Conservation (phyloP, 2,888 invertebrate species). For the Ligdia adustata region DNA sequence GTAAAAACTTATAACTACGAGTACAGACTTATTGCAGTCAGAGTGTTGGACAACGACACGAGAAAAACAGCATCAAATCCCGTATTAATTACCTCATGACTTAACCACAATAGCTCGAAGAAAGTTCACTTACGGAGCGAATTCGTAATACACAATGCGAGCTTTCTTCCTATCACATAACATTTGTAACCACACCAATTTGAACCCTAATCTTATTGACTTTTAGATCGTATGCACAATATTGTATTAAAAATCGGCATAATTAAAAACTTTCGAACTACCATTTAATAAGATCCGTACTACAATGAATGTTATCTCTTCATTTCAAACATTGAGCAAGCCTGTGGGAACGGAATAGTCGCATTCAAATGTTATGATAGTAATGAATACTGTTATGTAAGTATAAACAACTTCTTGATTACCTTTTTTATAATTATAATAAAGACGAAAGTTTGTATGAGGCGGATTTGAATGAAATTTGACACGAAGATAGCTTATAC, state of each 20-base stretch:
- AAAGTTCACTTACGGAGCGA: conserved; percentile 66
- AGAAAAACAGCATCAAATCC: conserved; percentile 22
- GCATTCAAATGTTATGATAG: conserved; percentile 20
- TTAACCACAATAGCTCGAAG: conserved; percentile 60
- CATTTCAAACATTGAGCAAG: conserved; percentile 25
- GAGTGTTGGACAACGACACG: conserved; percentile 31
- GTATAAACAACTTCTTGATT: not conserved
- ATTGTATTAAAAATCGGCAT: conserved; percentile 49
- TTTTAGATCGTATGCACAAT: conserved; percentile 27
- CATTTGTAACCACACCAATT: conserved; percentile 12
- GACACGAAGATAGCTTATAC: too few relatives aligned
- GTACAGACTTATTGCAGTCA: conserved; percentile 5
- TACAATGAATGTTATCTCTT: conserved; percentile 37
- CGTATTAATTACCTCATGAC: conserved; percentile 62
- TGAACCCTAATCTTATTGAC: conserved; percentile 29
- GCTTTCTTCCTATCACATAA: conserved; percentile 43
- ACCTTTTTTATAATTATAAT: too few relatives aligned
- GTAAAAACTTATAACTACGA: too few relatives aligned
- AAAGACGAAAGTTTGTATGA: too few relatives aligned
- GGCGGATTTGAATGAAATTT: too few relatives aligned
- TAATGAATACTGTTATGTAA: conserved; percentile 15
- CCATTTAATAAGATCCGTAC: conserved; percentile 52
- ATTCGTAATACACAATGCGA: conserved; percentile 60
- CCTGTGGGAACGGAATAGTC: conserved; percentile 31
- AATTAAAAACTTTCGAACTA: conserved; percentile 71